Evolutionary conservation across 2,888 invertebrate genomes (phyloP), one percentile per base, ranked within the genome.

Genomic region (Rhodophaea formosa): DNA sequence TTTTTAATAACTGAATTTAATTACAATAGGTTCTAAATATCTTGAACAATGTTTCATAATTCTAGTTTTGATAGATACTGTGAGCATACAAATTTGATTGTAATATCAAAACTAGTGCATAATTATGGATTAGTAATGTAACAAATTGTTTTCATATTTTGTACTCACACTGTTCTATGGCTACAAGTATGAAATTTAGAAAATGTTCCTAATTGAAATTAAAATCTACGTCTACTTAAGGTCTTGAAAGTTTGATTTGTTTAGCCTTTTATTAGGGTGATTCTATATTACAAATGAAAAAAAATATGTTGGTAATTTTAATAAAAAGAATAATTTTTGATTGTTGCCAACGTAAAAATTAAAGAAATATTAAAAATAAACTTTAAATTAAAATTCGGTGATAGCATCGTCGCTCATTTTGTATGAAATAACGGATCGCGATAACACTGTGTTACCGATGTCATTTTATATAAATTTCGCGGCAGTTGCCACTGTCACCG

Each of bases 171-270:
- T 39, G n/a, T n/a, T 29, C 17, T 3, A 16, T 16, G 6, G 23
- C 10, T 23, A 23, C 12, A 23, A 23, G n/a, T 29, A 23, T 23
- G n/a, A 29, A 23, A 46, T 46, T 46, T 23, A 12, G 7, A 46
- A 23, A 46, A 46, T 46, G 46, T 46, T 46, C 46, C 46, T 46
- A 46, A 46, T 12, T 46, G 45, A 46, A 46, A 23, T 23, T 46
- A 23, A 23, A n/a, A 23, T 12, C 5, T 35, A 12, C 12, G 39
- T n/a, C 39, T 39, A 39, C 8, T 10, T 35, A 10, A 39, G 39
- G 35, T 35, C 12, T 35, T 35, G 3, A 35, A n/a, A n/a, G 39
- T 39, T 6, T 39, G 6, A 12, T 39, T 12, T 39, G 39, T 39
- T 39, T 12, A 39, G 12, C 5, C 12, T 39, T 23, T 6, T n/a